Evolutionary conservation across 2,888 invertebrate genomes (phyloP).

Genomic region (Mesodorylaimus sp.): DNA sequence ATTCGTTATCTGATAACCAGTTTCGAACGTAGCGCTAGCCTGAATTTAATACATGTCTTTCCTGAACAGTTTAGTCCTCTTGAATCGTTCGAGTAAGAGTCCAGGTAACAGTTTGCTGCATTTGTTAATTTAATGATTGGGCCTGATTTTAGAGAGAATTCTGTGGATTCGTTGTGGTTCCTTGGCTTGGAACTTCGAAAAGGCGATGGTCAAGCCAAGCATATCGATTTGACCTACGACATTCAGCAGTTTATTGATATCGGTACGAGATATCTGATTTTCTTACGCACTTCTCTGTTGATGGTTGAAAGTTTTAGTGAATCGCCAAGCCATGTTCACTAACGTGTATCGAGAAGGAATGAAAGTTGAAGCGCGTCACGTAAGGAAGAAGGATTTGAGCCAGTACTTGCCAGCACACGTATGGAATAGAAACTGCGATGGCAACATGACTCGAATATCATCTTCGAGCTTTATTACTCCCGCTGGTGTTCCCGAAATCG

Average conservation of each 20-base stretch:
- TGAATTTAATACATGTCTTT: slow-evolving; percentile 81
- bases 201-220: slow-evolving; percentile 50
- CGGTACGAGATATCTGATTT: slow-evolving; percentile 37
- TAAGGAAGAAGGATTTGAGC: slow-evolving; percentile 41
- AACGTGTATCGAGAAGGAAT: slow-evolving; percentile 54
- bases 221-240: slow-evolving; percentile 78
- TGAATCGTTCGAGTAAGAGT: slow-evolving; percentile 14
- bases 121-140: no score
- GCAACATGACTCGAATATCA: no score
- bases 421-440: no score
- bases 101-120: no score
- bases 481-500: no score
- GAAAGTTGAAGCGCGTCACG: slow-evolving; percentile 66
- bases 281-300: no score
- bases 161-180: slow-evolving; percentile 65
- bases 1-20: slow-evolving; percentile 74
- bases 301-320: slow-evolving; percentile 29
- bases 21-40: slow-evolving; percentile 73
- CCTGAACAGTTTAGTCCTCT: slow-evolving; percentile 59
- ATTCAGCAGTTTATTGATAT: slow-evolving; percentile 74
- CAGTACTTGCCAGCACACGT: slow-evolving; percentile 10
- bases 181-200: slow-evolving; percentile 83
- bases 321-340: slow-evolving; percentile 33
- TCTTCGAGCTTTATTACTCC: no score
- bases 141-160: no score